phyloP scores from a whole-genome alignment of 2,888 invertebrate species.

The Eupithecia subfuscata region DNA sequence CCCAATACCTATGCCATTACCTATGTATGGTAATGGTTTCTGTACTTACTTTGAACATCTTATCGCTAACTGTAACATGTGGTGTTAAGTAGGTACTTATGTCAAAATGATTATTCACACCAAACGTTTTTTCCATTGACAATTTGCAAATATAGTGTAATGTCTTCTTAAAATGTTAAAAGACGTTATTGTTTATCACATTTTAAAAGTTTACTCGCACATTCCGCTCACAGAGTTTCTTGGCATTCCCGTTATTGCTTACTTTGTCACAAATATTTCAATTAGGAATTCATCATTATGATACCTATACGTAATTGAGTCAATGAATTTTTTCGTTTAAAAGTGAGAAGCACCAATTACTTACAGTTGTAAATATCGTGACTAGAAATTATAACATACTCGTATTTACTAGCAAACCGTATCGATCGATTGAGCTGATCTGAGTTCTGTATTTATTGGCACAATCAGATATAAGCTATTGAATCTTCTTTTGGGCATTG shows the following conservation, averaged over 20 bases:
- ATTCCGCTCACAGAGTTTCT: background rate
- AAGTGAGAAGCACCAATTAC: background rate
- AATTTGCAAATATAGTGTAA: background rate
- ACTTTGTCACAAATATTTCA: background rate
- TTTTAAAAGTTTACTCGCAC: background rate
- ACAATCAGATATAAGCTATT: background rate
- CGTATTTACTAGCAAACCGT: background rate
- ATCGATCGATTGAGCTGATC: background rate
- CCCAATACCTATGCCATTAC: conserved; percentile 41
- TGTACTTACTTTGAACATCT: conserved; percentile 27
- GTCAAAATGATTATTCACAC: background rate
- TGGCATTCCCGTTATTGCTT: background rate
- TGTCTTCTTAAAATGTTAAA: background rate
- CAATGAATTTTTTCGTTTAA: background rate
- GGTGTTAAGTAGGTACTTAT: background rate
- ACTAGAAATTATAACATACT: background rate
- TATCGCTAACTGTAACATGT: conserved; percentile 21
- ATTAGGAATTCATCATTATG: background rate
- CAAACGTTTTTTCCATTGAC: background rate
- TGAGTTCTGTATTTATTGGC: background rate
- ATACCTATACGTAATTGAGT: background rate
- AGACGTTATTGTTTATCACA: background rate
- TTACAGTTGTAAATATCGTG: background rate
- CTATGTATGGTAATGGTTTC: conserved; percentile 31
- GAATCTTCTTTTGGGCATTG: background rate